phyloP scores from a whole-genome alignment of 2,888 invertebrate species.

The Drosophila acutilabella region DNA sequence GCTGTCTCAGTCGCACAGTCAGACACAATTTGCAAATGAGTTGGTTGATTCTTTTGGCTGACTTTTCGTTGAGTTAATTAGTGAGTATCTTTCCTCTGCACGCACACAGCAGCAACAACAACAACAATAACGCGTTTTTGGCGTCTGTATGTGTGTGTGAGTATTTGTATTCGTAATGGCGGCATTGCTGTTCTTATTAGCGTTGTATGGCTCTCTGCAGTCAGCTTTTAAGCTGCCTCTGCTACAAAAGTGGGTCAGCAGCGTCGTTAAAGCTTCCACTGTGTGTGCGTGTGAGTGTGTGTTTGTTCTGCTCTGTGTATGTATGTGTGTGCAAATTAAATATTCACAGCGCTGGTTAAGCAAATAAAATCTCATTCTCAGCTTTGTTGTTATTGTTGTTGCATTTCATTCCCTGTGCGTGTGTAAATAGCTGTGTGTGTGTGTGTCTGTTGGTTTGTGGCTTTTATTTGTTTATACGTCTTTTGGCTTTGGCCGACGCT shows the following conservation, averaged over 20 bases:
- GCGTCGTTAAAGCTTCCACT: constrained; percentile 68
- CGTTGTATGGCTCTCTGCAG: constrained; percentile 60
- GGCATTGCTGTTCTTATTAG: constrained; percentile 72
- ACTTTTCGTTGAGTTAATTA: constrained; percentile 75
- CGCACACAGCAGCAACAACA: constrained; percentile 53
- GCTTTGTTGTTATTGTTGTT: constrained; percentile 61
- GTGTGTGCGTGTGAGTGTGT: constrained; percentile 28
- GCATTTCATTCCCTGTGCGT: constrained; percentile 55
- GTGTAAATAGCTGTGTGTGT: constrained; percentile 22
- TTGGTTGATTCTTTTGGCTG: constrained; percentile 70
- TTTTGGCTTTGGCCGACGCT: constrained; percentile 49
- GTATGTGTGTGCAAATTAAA: constrained; percentile 70
- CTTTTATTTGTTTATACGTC: constrained; percentile 50
- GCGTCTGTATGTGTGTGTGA: constrained; percentile 39
- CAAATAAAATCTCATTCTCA: constrained; percentile 75
- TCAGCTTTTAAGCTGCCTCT: constrained; percentile 68
- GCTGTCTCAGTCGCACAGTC: constrained; percentile 29
- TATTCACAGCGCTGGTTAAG: constrained; percentile 78
- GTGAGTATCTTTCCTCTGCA: constrained; percentile 77
- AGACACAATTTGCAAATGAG: constrained; percentile 76
- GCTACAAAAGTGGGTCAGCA: constrained; percentile 72
- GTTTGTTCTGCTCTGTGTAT: constrained; percentile 5
- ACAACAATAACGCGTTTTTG: constrained; percentile 59
- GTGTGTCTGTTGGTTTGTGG: constrained; percentile 21
- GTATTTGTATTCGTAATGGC: constrained; percentile 72